phyloP scores from a whole-genome alignment of 2,797 vertebrate genomes.

The Falco concolor region DNA sequence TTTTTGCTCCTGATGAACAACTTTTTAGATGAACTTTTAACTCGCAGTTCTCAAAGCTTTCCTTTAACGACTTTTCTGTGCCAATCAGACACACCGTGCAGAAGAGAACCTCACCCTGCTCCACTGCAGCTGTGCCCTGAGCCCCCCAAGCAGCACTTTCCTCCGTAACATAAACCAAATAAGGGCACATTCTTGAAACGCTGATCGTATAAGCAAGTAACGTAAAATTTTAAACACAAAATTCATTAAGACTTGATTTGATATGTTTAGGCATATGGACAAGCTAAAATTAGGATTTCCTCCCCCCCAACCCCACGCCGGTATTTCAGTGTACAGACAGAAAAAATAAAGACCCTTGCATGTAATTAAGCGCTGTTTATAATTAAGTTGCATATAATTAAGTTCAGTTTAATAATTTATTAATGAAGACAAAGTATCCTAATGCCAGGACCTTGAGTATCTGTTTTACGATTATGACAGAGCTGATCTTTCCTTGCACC shows the following conservation, averaged over 20 bases:
- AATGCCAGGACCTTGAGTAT: background rate
- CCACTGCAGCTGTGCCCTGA: background rate
- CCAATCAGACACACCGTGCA: background rate
- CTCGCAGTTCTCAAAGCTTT: background rate
- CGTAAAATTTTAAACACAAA: background rate
- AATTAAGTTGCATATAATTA: background rate
- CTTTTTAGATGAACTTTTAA: background rate
- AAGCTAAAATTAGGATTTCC: background rate
- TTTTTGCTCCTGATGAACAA: background rate
- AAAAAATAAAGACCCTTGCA: background rate
- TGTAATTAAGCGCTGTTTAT: background rate
- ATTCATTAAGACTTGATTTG: background rate
- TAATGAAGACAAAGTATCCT: background rate
- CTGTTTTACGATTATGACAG: background rate
- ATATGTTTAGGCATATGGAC: background rate
- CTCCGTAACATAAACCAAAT: accelerated
- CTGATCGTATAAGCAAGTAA: background rate
- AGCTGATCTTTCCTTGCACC: background rate
- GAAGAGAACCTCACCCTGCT: background rate
- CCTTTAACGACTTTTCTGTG: background rate
- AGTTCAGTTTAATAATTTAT: background rate
- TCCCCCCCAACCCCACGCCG: accelerated
- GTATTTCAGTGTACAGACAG: background rate
- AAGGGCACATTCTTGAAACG: background rate
- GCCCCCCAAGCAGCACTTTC: background rate